phyloP scores from a whole-genome alignment of 2,113 vertebrate genomes.

The Hippopotamus amphibius region DNA sequence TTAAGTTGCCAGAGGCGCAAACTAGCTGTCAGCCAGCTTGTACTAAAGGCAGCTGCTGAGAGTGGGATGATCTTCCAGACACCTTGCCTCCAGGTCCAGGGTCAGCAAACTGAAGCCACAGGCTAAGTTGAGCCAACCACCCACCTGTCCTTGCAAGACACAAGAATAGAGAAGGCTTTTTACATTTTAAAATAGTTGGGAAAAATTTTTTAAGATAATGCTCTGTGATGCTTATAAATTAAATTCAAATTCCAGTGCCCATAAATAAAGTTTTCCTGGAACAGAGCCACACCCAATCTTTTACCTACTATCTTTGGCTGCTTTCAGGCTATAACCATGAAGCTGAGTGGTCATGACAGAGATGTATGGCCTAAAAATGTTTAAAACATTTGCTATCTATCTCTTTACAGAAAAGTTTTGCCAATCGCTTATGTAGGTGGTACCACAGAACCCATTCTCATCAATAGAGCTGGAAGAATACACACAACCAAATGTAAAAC shows the following conservation, averaged over 20 bases:
- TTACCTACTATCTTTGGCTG: not conserved
- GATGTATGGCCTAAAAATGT: not conserved
- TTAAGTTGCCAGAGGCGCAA: not conserved
- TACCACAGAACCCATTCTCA: not conserved
- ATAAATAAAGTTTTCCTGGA: constrained; percentile 3
- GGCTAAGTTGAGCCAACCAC: not conserved
- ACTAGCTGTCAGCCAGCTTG: not conserved
- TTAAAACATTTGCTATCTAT: not conserved
- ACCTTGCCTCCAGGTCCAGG: not conserved
- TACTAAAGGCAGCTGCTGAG: not conserved
- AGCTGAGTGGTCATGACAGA: not conserved
- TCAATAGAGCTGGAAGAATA: not conserved
- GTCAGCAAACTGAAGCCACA: not conserved
- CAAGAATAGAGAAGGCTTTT: not conserved
- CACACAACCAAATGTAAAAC: too few species aligned
- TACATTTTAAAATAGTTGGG: not conserved
- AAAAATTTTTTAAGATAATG: not conserved
- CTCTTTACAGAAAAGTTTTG: not conserved
- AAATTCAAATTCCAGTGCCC: not conserved
- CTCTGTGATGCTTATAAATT: constrained; percentile 26
- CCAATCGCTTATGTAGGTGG: not conserved
- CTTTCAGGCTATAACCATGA: not conserved
- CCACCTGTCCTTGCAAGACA: not conserved
- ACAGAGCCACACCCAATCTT: not conserved
- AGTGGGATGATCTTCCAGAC: not conserved